Conservation (phyloP, 2,113 vertebrate species). For the Malaclemys terrapin region DNA sequence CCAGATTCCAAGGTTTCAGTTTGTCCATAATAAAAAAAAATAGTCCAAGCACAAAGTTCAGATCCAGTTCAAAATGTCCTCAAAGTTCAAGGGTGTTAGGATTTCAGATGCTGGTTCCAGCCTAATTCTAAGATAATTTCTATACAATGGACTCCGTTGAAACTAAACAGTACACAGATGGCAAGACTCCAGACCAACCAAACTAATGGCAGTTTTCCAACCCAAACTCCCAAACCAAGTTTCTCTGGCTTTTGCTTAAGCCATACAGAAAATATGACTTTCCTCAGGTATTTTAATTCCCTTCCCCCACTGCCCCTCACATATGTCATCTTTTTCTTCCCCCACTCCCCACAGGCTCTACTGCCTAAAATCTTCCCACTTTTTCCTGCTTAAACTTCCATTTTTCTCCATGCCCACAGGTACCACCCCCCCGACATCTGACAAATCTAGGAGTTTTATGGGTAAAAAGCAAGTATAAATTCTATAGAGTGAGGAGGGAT, state of each 20-base stretch:
- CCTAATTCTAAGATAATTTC: neutral
- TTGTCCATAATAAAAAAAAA: neutral
- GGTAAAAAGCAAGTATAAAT: neutral
- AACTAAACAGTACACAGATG: neutral
- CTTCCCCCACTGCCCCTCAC: neutral
- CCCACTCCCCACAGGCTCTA: neutral
- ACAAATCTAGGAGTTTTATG: neutral
- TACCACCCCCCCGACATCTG: neutral
- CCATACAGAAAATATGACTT: neutral
- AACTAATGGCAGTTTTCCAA: constrained; percentile 24
- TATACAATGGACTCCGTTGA: neutral
- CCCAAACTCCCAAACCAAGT: constrained; percentile 14
- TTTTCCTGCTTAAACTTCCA: neutral
- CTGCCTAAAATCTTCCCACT: neutral
- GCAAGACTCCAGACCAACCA: neutral
- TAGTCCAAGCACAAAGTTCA: neutral
- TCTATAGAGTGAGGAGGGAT: neutral
- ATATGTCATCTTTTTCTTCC: neutral
- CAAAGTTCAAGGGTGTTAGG: neutral
- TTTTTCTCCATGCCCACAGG: neutral
- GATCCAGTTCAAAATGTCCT: neutral
- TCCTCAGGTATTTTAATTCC: neutral
- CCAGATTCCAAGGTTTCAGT: neutral
- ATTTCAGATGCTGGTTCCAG: neutral
- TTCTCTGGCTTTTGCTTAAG: constrained; percentile 41